A percentile compares a stretch with the other conserved stretches of the same genome.
Evolutionary conservation across 1,140 invertebrate species (phyloP).

Genomic region (Pogonus chalceus): DNA sequence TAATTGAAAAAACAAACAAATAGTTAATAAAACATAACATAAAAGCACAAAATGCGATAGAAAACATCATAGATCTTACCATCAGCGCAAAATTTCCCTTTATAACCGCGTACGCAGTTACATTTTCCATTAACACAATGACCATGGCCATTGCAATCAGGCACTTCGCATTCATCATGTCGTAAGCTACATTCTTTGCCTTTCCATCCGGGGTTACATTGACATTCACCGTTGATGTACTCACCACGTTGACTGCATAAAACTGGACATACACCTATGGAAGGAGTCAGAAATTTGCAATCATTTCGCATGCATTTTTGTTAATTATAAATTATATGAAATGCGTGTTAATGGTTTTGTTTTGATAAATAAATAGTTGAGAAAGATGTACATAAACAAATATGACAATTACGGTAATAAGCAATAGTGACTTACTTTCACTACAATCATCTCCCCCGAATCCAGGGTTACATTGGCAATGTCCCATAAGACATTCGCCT

Average conservation of each 20-base stretch:
- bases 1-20: not conserved
- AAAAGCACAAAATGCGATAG: not conserved
- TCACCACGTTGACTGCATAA: conserved; percentile 91
- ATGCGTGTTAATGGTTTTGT: too few species aligned
- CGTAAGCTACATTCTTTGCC: conserved; percentile 87
- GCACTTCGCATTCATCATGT: conserved; percentile 88
- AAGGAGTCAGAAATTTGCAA: too few species aligned
- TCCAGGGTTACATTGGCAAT: conserved; percentile 94
- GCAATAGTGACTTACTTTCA: conserved; percentile 63
- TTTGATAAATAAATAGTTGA: too few species aligned
- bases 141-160: conserved; percentile 90
- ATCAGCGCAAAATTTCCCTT: conserved; percentile 85
- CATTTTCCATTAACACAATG: conserved; percentile 93
- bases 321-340: too few species aligned
- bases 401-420: too few species aligned
- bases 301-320: too few species aligned
- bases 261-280: conserved; percentile 83
- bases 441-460: conserved; percentile 95
- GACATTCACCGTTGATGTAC: conserved; percentile 91
- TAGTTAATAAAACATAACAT: not conserved
- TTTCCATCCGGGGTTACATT: conserved; percentile 95
- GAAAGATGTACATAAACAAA: too few species aligned
- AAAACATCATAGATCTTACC: conserved; percentile 38
- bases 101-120: conserved; percentile 83
- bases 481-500: conserved; percentile 88